Conservation (phyloP, 2,888 invertebrate genomes). For the Endotricha flammealis region DNA sequence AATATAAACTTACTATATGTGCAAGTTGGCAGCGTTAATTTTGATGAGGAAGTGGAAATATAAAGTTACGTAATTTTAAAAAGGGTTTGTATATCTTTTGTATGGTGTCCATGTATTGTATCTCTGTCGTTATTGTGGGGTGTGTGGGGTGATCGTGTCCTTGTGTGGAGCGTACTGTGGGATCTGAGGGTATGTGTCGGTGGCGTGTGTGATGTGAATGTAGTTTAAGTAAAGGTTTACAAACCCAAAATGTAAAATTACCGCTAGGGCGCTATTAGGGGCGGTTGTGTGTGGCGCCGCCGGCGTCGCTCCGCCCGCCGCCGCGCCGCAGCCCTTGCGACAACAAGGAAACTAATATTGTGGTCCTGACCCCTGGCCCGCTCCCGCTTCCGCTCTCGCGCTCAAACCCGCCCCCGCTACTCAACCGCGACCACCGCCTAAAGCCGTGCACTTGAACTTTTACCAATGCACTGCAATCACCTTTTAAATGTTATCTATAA, state of each 20-base stretch:
- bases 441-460: slow-evolving; percentile 10
- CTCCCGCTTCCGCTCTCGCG: slow-evolving; percentile 41
- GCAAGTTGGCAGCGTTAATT: slow-evolving; percentile 65
- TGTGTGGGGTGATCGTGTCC: slow-evolving; percentile 24
- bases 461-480: slow-evolving; percentile 9
- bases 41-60: slow-evolving; percentile 55
- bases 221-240: slow-evolving; percentile 76
- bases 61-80: slow-evolving; percentile 50
- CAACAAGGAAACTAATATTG: slow-evolving; percentile 80
- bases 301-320: slow-evolving; percentile 72
- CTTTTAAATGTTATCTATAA: slow-evolving; percentile 1
- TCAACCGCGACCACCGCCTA: not conserved
- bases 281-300: slow-evolving; percentile 69
- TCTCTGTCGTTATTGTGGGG: slow-evolving; percentile 23
- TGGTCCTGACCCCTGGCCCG: slow-evolving; percentile 71
- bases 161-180: slow-evolving; percentile 20
- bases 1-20: slow-evolving; percentile 58
- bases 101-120: slow-evolving; percentile 34
- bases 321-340: slow-evolving; percentile 78
- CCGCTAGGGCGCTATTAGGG: slow-evolving; percentile 75
- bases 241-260: slow-evolving; percentile 77
- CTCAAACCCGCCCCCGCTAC: slow-evolving; percentile 55
- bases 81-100: slow-evolving; percentile 74
- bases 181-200: slow-evolving; percentile 20
- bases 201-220: slow-evolving; percentile 35